Percentiles rank a stretch among this genome's conserved stretches.
phyloP scores from a whole-genome alignment of 2,797 vertebrate genomes.

The Sylvia borin region DNA sequence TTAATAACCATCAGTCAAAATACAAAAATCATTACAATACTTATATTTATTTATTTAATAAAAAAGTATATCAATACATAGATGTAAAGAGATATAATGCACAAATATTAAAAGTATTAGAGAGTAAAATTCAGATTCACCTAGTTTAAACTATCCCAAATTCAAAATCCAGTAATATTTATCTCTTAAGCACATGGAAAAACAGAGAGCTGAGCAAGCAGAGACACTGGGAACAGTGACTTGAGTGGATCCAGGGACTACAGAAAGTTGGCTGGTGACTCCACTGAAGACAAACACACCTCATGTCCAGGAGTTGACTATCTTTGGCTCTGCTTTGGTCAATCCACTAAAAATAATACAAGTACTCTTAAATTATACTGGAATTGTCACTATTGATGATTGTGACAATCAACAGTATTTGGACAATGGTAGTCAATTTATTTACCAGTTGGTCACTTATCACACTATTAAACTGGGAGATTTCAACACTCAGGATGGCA shows the following conservation, averaged over 20 bases:
- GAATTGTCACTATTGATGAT: not conserved
- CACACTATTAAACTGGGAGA: not conserved
- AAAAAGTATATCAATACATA: not conserved
- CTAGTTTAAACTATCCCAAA: not conserved
- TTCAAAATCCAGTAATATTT: not conserved
- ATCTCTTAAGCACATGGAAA: not conserved
- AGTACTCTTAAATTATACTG: not conserved
- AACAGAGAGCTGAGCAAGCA: not conserved
- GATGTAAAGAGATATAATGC: not conserved
- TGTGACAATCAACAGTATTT: not conserved
- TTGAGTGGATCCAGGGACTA: rapidly evolving
- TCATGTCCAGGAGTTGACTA: rapidly evolving
- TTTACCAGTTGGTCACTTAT: not conserved
- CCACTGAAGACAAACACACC: not conserved
- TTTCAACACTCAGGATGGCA: not conserved
- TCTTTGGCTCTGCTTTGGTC: not conserved
- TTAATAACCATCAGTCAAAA: not conserved
- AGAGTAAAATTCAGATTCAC: not conserved
- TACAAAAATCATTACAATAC: not conserved
- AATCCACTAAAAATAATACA: not conserved
- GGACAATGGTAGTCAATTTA: not conserved
- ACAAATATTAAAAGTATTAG: not conserved
- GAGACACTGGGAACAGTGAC: not conserved
- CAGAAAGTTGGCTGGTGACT: not conserved
- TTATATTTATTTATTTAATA: not conserved